Base-by-base conservation (phyloP, 2,888 invertebrate genomes). In the Lochmaea crataegi region DNA sequence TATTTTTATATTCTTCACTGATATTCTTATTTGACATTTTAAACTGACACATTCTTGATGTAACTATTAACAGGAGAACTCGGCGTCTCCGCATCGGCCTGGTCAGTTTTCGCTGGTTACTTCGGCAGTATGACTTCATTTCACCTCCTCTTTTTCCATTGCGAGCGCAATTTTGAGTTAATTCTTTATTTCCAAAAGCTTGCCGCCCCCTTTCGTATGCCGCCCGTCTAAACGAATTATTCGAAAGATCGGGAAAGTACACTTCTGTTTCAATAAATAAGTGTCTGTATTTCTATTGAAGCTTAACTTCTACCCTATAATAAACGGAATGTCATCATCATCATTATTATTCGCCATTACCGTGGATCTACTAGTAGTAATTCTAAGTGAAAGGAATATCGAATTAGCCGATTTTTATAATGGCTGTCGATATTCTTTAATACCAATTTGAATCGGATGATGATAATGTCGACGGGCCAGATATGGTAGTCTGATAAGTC, bases 361-460 rank as follows among this genome's bases (percentile, higher is more conserved):
- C 10, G 18, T 58, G 61, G 58, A 67, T 48, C 57, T 41, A 63
- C 67, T 68, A 68, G 67, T 60, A 66, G 72, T 71, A 72, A 72
- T 75, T 72, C 65, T 38, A 68, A 70, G 72, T 70, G 72, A 75
- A 72, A 75, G 68, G 74, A 64, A 42, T 58, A 74, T 74, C 74
- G 57, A 71, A 74, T 74, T 71, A 41, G 70, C 18, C 42, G 58
- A 70, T 48, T 71, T 70, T 70, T 68, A 65, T 68, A n/a, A 58
- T 53, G 48, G 67, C 63, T 45, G 73, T 69, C 38, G 73, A 68
- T 68, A 51, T 68, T 41, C 18, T 42, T 61, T 48, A 58, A 65
- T 71, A 48, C n/a, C 57, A 48, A 65, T 71, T 45, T 48, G 58
- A 45, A 65, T 65, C 32, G 22, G 32, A 56, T 32, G 69, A 12